A percentile compares a stretch with the other conserved stretches of the same genome.
Conservation (phyloP, 2,113 vertebrate species). For the Pristiophorus japonicus region DNA sequence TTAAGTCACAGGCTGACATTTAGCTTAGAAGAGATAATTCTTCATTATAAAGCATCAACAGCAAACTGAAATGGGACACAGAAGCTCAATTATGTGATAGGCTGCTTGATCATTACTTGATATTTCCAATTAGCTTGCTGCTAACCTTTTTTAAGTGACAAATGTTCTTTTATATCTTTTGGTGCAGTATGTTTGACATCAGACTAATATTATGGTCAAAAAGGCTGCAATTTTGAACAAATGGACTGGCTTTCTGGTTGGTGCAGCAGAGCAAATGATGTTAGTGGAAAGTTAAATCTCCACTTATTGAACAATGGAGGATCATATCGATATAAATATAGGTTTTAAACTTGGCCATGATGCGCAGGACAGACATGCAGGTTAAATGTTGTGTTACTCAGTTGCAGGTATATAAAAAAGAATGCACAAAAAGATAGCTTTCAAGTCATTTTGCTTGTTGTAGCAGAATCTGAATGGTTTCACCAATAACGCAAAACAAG, state of each 20-base stretch:
- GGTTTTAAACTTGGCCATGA: not conserved
- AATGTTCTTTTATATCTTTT: not conserved
- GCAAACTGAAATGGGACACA: not conserved
- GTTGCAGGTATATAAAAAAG: not conserved
- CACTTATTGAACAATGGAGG: not conserved
- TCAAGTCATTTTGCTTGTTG: not conserved
- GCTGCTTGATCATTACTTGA: not conserved
- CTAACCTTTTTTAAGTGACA: slow-evolving; percentile 3
- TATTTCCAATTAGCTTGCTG: not conserved
- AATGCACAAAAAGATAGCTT: not conserved
- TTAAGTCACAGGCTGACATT: slow-evolving; percentile 29
- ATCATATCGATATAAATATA: not conserved
- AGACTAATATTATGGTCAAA: not conserved
- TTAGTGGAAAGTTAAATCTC: not conserved
- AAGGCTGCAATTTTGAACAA: not conserved
- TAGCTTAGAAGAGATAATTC: not conserved
- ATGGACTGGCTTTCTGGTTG: not conserved
- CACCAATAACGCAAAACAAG: not conserved
- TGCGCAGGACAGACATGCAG: not conserved
- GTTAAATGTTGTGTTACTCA: not conserved
- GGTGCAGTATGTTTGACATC: not conserved
- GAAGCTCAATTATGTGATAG: not conserved
- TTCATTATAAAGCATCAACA: slow-evolving; percentile 10
- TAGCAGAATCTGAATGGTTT: not conserved
- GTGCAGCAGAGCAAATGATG: not conserved